These are phyloP conservation scores for Rotaria magnacalcarata DNA, from an alignment of 2,888 invertebrate genomes.

Conservation along the genomic window DNA sequence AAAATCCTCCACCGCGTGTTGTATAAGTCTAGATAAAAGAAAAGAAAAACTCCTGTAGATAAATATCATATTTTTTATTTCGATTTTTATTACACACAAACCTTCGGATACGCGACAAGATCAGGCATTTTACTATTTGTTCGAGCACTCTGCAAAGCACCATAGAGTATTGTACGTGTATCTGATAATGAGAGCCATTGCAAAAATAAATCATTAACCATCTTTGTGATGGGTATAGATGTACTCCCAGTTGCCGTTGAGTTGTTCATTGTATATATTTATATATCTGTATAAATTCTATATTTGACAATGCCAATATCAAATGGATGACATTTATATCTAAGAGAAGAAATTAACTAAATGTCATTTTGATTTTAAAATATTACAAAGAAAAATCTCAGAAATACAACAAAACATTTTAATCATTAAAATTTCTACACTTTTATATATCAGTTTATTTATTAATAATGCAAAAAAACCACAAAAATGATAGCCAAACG, in stretches of 20 bases:
- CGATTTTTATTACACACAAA: background rate
- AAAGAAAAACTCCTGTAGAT: background rate
- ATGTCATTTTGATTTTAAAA: background rate
- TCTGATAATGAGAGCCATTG: constrained; percentile 32
- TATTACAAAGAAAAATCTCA: background rate
- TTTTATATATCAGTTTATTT: too few relatives aligned
- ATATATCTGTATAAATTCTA: background rate
- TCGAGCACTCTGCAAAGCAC: constrained; percentile 4
- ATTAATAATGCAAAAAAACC: too few relatives aligned
- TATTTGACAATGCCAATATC: background rate
- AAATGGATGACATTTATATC: background rate
- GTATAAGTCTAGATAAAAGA: background rate
- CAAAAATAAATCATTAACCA: constrained; percentile 34
- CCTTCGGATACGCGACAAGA: background rate
- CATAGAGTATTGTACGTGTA: constrained; percentile 1
- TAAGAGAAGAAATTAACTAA: background rate
- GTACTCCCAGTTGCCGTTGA: background rate
- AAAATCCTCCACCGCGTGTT: constrained; percentile 1
- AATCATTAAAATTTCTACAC: too few relatives aligned
- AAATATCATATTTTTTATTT: background rate
- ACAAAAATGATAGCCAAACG: too few relatives aligned
- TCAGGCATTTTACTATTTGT: constrained; percentile 22
- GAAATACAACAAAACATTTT: background rate
- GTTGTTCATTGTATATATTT: background rate
- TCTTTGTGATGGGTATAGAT: constrained; percentile 24